These are phyloP conservation scores for Hemiscyllium ocellatum DNA, from an alignment of 2,113 vertebrate species.

Conservation along the genomic window DNA sequence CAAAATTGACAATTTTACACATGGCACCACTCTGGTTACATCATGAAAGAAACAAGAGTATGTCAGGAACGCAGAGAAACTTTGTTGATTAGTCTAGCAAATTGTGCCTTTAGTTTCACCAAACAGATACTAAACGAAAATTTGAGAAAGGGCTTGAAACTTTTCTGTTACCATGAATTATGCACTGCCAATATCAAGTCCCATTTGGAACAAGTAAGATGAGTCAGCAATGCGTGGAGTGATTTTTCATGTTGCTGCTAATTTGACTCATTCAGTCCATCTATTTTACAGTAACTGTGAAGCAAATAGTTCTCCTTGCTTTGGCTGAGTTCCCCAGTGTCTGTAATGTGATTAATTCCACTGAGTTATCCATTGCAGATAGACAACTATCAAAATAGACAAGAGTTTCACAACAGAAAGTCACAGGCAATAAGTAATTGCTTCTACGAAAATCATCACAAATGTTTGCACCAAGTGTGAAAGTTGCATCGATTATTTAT, in stretches of 20 bases:
- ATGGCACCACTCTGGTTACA: background rate
- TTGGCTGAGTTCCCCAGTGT: background rate
- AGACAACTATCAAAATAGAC: background rate
- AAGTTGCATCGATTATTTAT: background rate
- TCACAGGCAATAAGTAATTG: background rate
- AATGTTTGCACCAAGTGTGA: background rate
- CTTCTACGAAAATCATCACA: background rate
- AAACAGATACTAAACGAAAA: background rate
- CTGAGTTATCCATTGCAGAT: background rate
- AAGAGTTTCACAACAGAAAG: background rate
- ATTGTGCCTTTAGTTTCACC: background rate
- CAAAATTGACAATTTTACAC: background rate
- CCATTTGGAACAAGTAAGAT: background rate
- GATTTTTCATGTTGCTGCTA: background rate
- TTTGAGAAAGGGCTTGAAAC: background rate
- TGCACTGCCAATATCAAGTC: background rate
- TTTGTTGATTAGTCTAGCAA: background rate
- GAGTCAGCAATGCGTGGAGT: background rate
- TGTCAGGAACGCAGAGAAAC: background rate
- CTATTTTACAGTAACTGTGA: background rate
- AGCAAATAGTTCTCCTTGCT: background rate
- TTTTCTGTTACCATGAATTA: background rate
- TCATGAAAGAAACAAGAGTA: background rate
- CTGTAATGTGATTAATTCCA: background rate
- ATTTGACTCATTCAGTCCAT: background rate